A percentile compares a stretch with the other conserved stretches of the same genome.
Evolutionary conservation across 2,113 vertebrate genomes (phyloP).

Genomic region (Plotosus lineatus): DNA sequence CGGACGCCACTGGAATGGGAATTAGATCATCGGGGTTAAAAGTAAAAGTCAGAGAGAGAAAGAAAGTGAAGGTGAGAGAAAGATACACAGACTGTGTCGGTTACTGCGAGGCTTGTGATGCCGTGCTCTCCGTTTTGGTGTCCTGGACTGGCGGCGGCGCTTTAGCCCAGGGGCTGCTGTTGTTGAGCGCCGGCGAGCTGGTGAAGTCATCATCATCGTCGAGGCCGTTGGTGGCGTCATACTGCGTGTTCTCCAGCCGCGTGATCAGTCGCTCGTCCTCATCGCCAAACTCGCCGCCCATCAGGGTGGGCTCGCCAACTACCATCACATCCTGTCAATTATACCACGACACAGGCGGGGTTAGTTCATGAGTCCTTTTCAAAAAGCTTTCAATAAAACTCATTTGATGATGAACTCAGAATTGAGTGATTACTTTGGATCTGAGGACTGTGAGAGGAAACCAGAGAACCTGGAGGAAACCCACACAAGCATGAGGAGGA

Average conservation of each 20-base stretch:
- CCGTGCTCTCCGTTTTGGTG: constrained; percentile 92
- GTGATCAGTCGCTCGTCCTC: constrained; percentile 99
- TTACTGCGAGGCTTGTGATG: constrained; percentile 94
- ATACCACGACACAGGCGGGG: not conserved
- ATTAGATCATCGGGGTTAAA: constrained; percentile 52
- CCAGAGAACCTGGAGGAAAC: too few relatives aligned
- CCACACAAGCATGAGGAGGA: too few relatives aligned
- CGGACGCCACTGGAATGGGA: constrained; percentile 35
- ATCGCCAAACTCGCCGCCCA: constrained; percentile 98
- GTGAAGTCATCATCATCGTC: constrained; percentile 99
- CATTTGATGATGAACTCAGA: not conserved
- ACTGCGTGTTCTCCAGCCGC: constrained; percentile 98
- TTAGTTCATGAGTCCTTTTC: not conserved
- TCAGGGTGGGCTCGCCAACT: constrained; percentile 97
- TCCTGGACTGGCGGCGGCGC: constrained; percentile 88
- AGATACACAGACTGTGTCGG: constrained; percentile 28
- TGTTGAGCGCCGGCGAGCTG: constrained; percentile 92
- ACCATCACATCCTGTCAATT: constrained; percentile 98
- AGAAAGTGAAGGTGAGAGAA: not conserved
- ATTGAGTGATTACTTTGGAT: too few relatives aligned
- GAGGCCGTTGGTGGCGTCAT: constrained; percentile 97
- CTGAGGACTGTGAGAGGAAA: too few relatives aligned
- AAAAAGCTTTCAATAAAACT: not conserved
- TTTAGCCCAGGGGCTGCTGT: constrained; percentile 93
- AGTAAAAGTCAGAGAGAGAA: constrained; percentile 53